Conservation (phyloP, 1,140 invertebrate species). For the Dendroctonus valens region DNA sequence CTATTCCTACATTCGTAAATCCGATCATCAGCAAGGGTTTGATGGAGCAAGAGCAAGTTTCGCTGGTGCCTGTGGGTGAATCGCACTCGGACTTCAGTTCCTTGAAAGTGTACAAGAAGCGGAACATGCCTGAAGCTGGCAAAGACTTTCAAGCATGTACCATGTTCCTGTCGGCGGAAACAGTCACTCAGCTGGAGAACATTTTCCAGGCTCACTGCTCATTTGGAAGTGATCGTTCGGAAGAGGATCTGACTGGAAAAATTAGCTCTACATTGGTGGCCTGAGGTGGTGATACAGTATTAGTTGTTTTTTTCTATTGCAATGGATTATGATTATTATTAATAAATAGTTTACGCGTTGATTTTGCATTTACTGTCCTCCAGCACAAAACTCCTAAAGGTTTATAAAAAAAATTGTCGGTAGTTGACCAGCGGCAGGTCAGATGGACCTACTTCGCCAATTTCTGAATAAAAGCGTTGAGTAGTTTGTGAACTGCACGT, state of each 20-base stretch:
- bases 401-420: too few species aligned
- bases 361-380: too few species aligned
- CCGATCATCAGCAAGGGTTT: conserved; percentile 35
- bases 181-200: conserved; percentile 9
- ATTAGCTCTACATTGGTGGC: conserved; percentile 10
- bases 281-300: background rate
- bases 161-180: conserved; percentile 24
- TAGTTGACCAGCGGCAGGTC: too few species aligned
- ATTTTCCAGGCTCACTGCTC: conserved; percentile 20
- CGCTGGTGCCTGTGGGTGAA: conserved; percentile 49
- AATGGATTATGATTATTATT: too few species aligned
- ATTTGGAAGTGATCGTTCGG: conserved; percentile 1
- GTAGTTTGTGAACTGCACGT: too few species aligned
- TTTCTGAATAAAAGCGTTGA: too few species aligned
- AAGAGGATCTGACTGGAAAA: conserved; percentile 13
- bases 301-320: too few species aligned
- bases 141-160: conserved; percentile 18
- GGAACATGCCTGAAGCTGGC: conserved; percentile 12
- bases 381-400: too few species aligned
- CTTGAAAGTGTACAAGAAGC: conserved; percentile 49
- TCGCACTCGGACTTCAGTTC: conserved; percentile 48
- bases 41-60: conserved; percentile 46
- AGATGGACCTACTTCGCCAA: too few species aligned
- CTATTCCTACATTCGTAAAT: conserved; percentile 39
- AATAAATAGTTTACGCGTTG: too few species aligned